Evolutionary conservation across 2,797 vertebrate genomes (phyloP), one percentile per base, ranked within the genome.

Genomic region (Argentina silus): DNA sequence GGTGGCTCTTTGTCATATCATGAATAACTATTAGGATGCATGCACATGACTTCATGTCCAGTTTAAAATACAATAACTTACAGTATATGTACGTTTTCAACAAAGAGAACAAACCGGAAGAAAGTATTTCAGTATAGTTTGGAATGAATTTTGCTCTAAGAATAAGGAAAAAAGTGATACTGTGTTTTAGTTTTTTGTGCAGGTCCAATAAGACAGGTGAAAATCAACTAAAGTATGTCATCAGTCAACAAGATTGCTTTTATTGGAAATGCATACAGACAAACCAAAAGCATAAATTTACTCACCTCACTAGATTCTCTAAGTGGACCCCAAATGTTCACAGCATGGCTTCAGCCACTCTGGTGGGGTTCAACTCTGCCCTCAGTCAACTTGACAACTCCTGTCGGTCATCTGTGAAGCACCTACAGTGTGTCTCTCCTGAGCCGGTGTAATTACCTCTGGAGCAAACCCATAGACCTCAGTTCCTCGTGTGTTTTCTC

Each of bases 401-500:
- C 27, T 36, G 27, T 36, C 4, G 27, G 27, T 36, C 27, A 36
- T 36, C 27, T 36, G 27, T 4, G 4, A 1, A 36, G 27, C 27
- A 36, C 27, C 27, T 36, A 36, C 27, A 36, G 27, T 36, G 27
- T 36, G 4, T 36, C 27, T 36, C 27, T 4, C 50, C 50, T 53
- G 19, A 44, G 64, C 66, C 55, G 19, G 36, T 60, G 55, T 55
- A 70, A 50, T 47, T 75, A 75, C 70, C 8, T 51, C 21, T 72
- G 6, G 0, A 36, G 2, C 27, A 3, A 57, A 15, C 15, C 4
- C 23, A 47, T 59, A 57, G 56, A 17, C 70, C 65, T 44, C 60
- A 9, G 73, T 73, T 78, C 59, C 53, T 65, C 62, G 45, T 36
- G 61, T 50, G 62, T 56, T 56, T 77, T 67, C 62, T 77, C 72